phyloP scores from a whole-genome alignment of 2,113 vertebrate genomes.

The Choloepus hoffmanni region DNA sequence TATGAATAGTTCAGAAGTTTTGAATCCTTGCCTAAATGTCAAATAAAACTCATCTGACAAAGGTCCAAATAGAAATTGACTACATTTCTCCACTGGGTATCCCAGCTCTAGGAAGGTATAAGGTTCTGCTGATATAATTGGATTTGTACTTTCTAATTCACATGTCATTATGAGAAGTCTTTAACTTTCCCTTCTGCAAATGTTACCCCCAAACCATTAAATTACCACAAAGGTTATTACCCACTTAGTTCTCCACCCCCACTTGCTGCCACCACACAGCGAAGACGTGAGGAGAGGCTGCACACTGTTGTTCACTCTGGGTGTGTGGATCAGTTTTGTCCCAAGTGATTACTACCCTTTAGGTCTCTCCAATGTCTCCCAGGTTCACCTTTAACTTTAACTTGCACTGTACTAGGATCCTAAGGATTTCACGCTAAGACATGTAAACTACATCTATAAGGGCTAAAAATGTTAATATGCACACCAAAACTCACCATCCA shows the following conservation, averaged over 20 bases:
- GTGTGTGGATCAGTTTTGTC: background rate
- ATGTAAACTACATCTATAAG: background rate
- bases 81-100: background rate
- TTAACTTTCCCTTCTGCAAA: conserved; percentile 28
- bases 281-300: background rate
- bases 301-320: fast-evolving
- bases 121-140: background rate
- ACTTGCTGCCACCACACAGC: fast-evolving
- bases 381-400: conserved; percentile 8
- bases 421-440: background rate
- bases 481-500: conserved; percentile 27
- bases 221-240: background rate
- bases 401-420: background rate
- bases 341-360: background rate
- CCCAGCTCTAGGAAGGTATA: background rate
- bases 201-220: background rate
- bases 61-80: background rate
- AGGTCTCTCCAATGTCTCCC: background rate
- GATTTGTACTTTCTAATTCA: background rate
- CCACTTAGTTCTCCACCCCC: background rate
- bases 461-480: conserved; percentile 19
- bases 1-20: conserved; percentile 39
- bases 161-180: background rate
- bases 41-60: conserved; percentile 11
- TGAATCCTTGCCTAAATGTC: background rate